Evolutionary conservation across 2,888 invertebrate species (phyloP).

Genomic region (Adelphocoris suturalis): DNA sequence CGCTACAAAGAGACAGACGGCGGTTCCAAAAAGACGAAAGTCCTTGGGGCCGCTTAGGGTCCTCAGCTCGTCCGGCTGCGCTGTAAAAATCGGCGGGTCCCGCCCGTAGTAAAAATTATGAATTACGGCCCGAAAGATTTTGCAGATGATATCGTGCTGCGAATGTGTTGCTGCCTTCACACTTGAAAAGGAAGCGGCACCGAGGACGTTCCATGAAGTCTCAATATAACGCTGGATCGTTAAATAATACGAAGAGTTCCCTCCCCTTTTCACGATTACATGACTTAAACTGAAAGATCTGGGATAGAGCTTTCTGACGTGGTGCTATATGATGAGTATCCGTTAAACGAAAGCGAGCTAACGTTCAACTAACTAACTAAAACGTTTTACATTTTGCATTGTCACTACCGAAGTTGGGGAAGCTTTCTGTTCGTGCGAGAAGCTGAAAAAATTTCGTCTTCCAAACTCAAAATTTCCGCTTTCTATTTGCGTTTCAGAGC

Average conservation of each 20-base stretch:
- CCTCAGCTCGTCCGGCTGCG: not conserved
- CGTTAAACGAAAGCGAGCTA: too few species aligned
- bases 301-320: too few species aligned
- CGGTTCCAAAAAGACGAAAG: slow-evolving; percentile 1
- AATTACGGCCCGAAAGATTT: not conserved
- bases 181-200: not conserved
- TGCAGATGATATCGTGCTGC: slow-evolving; percentile 15
- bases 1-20: not conserved
- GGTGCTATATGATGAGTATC: too few species aligned
- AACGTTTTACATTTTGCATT: too few species aligned
- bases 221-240: not conserved
- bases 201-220: not conserved
- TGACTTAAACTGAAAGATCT: too few species aligned
- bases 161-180: slow-evolving; percentile 11
- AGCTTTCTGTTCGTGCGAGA: too few species aligned
- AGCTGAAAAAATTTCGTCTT: too few species aligned
- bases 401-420: too few species aligned
- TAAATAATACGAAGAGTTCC: not conserved
- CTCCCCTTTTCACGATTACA: too few species aligned
- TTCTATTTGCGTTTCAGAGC: too few species aligned
- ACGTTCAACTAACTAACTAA: too few species aligned
- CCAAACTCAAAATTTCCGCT: too few species aligned
- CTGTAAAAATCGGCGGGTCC: slow-evolving; percentile 6
- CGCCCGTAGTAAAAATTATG: not conserved
- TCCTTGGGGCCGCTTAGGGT: slow-evolving; percentile 1